These are phyloP conservation scores for Fissipunctia ypsillon DNA, from an alignment of 2,888 invertebrate genomes.

Conservation along the genomic window DNA sequence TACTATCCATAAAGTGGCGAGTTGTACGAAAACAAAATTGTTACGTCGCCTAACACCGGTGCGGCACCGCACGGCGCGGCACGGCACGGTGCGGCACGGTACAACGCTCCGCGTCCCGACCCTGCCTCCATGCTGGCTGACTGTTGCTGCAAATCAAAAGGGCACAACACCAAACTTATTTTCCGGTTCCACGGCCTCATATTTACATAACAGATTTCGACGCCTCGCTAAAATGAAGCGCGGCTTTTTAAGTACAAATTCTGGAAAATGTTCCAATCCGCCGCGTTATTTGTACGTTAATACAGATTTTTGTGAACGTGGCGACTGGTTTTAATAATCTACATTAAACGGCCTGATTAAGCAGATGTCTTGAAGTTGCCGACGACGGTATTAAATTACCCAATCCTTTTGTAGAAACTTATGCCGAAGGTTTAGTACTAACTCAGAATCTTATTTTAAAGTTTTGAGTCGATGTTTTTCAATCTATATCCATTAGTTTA, in stretches of 20 bases:
- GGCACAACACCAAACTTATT: slow-evolving; percentile 79
- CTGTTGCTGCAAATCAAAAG: slow-evolving; percentile 74
- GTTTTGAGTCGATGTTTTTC: background rate
- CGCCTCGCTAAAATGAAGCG: slow-evolving; percentile 68
- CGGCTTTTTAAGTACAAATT: slow-evolving; percentile 67
- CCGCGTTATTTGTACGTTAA: slow-evolving; percentile 37
- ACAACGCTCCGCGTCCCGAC: slow-evolving; percentile 44
- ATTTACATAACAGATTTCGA: slow-evolving; percentile 80
- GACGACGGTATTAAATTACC: slow-evolving; percentile 16
- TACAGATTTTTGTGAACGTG: slow-evolving; percentile 47
- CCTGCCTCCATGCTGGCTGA: slow-evolving; percentile 62
- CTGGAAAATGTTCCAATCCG: slow-evolving; percentile 55
- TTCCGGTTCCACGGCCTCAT: slow-evolving; percentile 78
- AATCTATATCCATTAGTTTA: background rate
- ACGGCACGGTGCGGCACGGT: background rate
- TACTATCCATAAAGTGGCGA: slow-evolving; percentile 85
- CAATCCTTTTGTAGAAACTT: slow-evolving; percentile 24
- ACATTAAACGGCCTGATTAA: slow-evolving; percentile 30
- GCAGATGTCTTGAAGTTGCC: slow-evolving; percentile 29
- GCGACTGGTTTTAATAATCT: slow-evolving; percentile 48
- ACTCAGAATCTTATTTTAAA: slow-evolving; percentile 6
- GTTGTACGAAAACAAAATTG: slow-evolving; percentile 78
- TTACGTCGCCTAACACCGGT: slow-evolving; percentile 68
- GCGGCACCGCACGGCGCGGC: slow-evolving; percentile 8
- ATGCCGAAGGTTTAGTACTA: slow-evolving; percentile 23